A percentile compares a stretch with the other conserved stretches of the same genome.
Evolutionary conservation across 2,113 vertebrate species (phyloP).

Genomic region (Heptranchias perlo): DNA sequence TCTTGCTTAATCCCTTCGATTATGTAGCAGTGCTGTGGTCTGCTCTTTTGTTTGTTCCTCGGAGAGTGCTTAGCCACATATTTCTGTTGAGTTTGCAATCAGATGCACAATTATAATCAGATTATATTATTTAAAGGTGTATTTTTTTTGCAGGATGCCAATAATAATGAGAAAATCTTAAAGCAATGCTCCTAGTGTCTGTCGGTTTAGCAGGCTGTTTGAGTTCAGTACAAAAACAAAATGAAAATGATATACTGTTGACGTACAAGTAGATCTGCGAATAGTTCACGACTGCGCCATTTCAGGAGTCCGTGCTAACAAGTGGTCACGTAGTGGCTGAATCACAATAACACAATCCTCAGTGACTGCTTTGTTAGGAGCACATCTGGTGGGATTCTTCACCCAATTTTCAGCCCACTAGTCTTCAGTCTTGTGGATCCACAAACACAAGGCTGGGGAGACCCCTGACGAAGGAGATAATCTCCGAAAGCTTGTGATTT

Average conservation of each 20-base stretch:
- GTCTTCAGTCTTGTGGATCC: background rate
- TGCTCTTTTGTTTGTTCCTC: background rate
- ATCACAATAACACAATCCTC: background rate
- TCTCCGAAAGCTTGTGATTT: too few relatives aligned
- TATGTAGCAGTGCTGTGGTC: background rate
- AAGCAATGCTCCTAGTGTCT: background rate
- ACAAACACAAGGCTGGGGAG: background rate
- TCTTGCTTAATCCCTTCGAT: background rate
- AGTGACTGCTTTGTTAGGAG: background rate
- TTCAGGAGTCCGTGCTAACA: background rate
- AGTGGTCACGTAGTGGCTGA: background rate
- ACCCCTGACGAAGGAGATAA: too few relatives aligned
- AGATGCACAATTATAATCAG: background rate
- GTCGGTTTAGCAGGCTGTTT: background rate
- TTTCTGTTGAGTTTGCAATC: too few relatives aligned
- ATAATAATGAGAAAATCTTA: background rate
- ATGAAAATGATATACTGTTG: background rate
- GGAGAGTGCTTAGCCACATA: background rate
- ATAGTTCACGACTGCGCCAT: background rate
- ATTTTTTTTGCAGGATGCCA: background rate
- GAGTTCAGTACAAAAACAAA: background rate
- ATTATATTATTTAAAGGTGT: background rate
- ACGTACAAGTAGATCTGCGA: background rate
- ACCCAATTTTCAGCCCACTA: background rate
- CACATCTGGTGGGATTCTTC: background rate